phyloP scores from a whole-genome alignment of 2,888 invertebrate genomes.

The Digitonthophagus gazella region DNA sequence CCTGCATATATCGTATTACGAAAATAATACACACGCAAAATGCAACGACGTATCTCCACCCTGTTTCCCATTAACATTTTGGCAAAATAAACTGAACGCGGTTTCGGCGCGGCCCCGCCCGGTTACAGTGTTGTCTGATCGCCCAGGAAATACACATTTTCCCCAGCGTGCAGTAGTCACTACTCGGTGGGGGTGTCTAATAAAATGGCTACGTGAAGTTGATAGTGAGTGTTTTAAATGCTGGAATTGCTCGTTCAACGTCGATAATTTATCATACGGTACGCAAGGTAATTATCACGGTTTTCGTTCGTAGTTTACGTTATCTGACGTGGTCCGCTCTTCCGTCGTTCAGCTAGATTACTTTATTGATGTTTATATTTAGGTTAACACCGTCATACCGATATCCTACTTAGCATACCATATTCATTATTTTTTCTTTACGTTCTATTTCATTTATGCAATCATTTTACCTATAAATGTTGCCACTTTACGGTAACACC shows the following conservation, averaged over 20 bases:
- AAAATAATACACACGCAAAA: neutral
- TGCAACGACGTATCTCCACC: neutral
- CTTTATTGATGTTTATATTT: conserved; percentile 43
- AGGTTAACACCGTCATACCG: conserved; percentile 42
- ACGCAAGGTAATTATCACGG: conserved; percentile 24
- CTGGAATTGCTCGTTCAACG: conserved; percentile 30
- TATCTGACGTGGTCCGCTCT: conserved; percentile 13
- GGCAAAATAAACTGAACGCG: neutral
- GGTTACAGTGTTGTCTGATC: neutral
- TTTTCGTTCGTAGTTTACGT: conserved; percentile 20
- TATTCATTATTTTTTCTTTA: conserved; percentile 30
- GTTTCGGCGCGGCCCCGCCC: neutral
- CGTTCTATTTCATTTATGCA: neutral
- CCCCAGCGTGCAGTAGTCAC: neutral
- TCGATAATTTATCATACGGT: conserved; percentile 20
- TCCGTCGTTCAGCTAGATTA: conserved; percentile 9
- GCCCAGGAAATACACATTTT: conserved; percentile 3
- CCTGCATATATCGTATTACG: neutral
- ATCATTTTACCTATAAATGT: neutral
- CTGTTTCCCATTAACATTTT: neutral
- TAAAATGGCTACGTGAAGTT: conserved; percentile 51
- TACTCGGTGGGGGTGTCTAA: conserved; percentile 46
- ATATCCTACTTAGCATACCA: conserved; percentile 29
- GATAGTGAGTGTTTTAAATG: conserved; percentile 47
- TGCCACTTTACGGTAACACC: neutral